Evolutionary conservation across 1,140 invertebrate genomes (phyloP), one percentile per base, ranked within the genome.

Genomic region (Aphelenchoides fujianensis): DNA sequence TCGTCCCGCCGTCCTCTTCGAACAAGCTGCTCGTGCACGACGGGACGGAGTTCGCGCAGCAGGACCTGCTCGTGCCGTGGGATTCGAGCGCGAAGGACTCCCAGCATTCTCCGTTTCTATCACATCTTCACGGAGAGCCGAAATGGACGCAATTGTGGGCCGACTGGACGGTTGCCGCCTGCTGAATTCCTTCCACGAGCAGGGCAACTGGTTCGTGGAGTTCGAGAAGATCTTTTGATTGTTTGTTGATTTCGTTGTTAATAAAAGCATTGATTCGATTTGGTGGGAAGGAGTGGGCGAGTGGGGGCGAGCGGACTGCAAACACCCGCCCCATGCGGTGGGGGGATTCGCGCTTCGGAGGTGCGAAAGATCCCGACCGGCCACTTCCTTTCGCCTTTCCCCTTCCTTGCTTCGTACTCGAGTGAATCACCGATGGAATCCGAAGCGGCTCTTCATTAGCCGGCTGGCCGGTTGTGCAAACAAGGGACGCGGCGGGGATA

Each of bases 41-140:
- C 63, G 70, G 79, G 23, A 80, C 61, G 37, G 85, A 92, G 89
- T 98, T 98, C 86, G 85, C 88, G 77, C 89, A 91, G 41, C 91
- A 95, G 87, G 95, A 98, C 86, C 93, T 97, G 48, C 86, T 98
- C 34, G 92, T 98, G 70, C 94, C 94, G 1, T 97, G 94, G 93
- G 91, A 92, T 3, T 77, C 87, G 27, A 54, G 74, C 85, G 85
- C 82, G 71, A 86, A 86, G 70, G 85, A 85, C 0, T 89, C 54
- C 16, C 16, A 64, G 23, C 74, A 77, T 32, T 78, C 53, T 78
- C 9, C 75, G 76, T 16, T 78, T 73, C 69, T 78, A 78, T 37
- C 76, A 78, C 55, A 34, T 78, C 16, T 78, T 78, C 64, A 37
- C n/a, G 12, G 34, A 63, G 27, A n/a, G 69, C 36, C 7, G 76